Conservation (phyloP, 2,888 invertebrate species). For the Pristionchus exspectatus region DNA sequence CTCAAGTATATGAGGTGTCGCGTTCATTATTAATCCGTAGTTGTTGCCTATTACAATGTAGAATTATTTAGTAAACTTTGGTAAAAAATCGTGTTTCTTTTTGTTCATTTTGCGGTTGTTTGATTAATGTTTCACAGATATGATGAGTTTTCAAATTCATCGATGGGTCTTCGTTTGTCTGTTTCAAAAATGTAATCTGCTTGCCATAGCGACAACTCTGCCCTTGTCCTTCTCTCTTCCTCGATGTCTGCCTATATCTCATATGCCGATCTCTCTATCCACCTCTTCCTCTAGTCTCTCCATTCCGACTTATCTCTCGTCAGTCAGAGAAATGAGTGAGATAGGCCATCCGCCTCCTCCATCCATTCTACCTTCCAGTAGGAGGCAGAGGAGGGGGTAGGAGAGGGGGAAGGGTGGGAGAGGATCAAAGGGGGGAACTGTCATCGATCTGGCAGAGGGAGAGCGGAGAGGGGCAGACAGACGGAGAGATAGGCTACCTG, state of each 20-base stretch:
- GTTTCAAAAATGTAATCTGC: too few relatives aligned
- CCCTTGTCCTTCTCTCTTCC: not conserved
- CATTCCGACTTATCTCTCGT: not conserved
- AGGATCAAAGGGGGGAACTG: slow-evolving; percentile 41
- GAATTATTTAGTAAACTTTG: too few relatives aligned
- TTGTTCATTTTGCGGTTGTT: too few relatives aligned
- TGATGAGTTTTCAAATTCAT: too few relatives aligned
- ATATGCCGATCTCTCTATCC: not conserved
- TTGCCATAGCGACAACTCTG: not conserved
- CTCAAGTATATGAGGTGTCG: too few relatives aligned
- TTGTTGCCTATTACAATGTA: too few relatives aligned
- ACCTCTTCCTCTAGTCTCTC: not conserved
- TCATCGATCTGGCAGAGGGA: slow-evolving; percentile 11
- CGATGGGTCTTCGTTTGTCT: too few relatives aligned
- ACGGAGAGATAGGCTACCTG: slow-evolving; percentile 29
- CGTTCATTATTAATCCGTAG: too few relatives aligned
- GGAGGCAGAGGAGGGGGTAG: not conserved
- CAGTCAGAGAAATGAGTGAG: too few relatives aligned
- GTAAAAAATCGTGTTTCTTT: too few relatives aligned
- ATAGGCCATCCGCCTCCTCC: not conserved
- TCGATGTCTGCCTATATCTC: slow-evolving; percentile 25
- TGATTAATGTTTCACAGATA: too few relatives aligned
- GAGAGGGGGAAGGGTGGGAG: not conserved
- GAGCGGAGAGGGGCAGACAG: not conserved
- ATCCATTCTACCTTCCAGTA: not conserved